Evolutionary conservation across 2,797 vertebrate genomes (phyloP).

Genomic region (Cichlasoma orientale): DNA sequence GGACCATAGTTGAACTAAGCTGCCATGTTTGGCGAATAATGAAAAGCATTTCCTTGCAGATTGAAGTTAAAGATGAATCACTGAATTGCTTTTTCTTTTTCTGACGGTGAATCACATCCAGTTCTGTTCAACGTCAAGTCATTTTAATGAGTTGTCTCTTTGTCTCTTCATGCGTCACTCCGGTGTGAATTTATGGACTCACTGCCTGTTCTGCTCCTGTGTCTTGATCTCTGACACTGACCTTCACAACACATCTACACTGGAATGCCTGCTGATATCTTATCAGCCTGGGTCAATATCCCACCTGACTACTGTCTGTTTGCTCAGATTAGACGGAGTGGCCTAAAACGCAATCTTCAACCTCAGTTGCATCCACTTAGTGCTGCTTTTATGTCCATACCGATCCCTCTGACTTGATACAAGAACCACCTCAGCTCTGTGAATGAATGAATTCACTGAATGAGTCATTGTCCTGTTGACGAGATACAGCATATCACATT

Average conservation of each 20-base stretch:
- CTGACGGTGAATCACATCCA: conserved; percentile 9
- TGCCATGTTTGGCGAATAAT: neutral
- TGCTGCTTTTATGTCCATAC: neutral
- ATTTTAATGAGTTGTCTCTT: conserved; percentile 24
- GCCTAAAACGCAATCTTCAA: conserved; percentile 6
- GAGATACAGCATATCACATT: neutral
- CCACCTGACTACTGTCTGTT: conserved; percentile 52
- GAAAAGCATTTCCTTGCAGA: neutral
- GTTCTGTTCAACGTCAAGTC: conserved; percentile 20
- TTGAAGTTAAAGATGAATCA: conserved; percentile 17
- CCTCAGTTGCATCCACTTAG: neutral
- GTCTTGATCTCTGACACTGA: conserved; percentile 40
- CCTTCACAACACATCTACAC: conserved; percentile 51
- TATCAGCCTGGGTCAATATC: conserved; percentile 65
- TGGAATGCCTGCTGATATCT: conserved; percentile 65
- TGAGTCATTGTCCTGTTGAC: neutral
- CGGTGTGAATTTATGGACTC: conserved; percentile 34
- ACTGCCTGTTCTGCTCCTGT: conserved; percentile 18
- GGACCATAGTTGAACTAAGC: neutral
- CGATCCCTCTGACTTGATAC: neutral
- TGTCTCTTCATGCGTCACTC: conserved; percentile 49
- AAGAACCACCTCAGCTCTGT: neutral
- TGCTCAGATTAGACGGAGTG: conserved; percentile 37
- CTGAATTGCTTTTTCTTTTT: neutral
- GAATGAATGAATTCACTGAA: neutral